Base-by-base conservation (phyloP, 2,113 vertebrate species). In the Stegostoma tigrinum region DNA sequence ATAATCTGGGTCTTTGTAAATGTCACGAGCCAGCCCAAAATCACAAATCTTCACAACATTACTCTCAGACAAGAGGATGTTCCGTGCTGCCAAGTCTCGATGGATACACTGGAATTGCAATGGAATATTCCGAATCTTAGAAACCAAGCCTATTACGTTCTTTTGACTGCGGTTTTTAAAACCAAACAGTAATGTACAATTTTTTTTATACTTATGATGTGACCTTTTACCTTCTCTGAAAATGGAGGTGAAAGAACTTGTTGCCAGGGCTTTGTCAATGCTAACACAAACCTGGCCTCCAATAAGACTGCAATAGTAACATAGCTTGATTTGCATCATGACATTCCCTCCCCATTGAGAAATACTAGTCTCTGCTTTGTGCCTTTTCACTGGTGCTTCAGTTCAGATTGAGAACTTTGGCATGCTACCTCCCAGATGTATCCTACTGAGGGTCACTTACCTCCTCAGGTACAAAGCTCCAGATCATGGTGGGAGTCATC, bases 1-100 rank as follows among this genome's bases (percentile, higher is more conserved):
- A 0, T 99, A 99, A 97, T 99, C 98, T 0, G 98, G 98, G 96
- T 99, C 99, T 97, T 99, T 99, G 95, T 99, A 99, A 95, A 99
- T 98, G 48, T 99, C 99, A 96, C 98, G 98, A 95, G 99, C 98
- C 0, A 99, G 98, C 95, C 98, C 98, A 27, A 99, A 99, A 96
- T 99, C 99, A 96, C 98, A 99, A 96, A 99, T 99, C 98, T 99
- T 99, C 64, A 99, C 99, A 70, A 99, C 99, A 0, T 99, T 99
- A 97, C 98, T 99, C 97, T 99, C 98, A 8, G 98, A 98, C 48
- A 99, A 97, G 68, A 99, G 98, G 96, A 99, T 99, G 97, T 99
- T 99, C 95, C 98, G 97, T 17, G 99, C 98, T 85, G 98, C 98
- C 97, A 99, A 83, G 96, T 99, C 99, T 1, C 98, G 97, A 42